Evolutionary conservation across 2,113 vertebrate genomes (phyloP).

Genomic region (Isurus oxyrinchus): DNA sequence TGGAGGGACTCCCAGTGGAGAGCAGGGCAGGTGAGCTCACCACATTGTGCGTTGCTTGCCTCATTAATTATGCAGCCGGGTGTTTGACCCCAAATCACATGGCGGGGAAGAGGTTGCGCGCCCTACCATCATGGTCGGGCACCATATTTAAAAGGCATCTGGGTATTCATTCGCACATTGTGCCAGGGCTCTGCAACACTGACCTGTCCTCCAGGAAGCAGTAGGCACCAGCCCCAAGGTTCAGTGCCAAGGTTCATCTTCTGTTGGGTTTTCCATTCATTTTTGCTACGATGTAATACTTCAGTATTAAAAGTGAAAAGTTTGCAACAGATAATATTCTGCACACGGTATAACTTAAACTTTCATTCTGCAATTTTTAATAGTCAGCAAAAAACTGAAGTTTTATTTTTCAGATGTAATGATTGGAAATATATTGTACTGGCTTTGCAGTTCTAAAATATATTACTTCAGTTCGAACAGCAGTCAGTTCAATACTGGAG

Average conservation of each 20-base stretch:
- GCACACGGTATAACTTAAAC: background rate
- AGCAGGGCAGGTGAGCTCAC: too few relatives aligned
- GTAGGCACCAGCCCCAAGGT: too few relatives aligned
- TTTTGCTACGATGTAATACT: background rate
- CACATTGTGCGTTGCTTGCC: too few relatives aligned
- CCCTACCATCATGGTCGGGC: too few relatives aligned
- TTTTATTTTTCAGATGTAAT: background rate
- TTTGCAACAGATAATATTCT: background rate
- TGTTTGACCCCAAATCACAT: too few relatives aligned
- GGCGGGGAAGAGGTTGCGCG: too few relatives aligned
- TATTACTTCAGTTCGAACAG: background rate
- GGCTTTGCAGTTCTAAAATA: background rate
- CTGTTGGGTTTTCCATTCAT: background rate
- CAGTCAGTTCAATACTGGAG: background rate
- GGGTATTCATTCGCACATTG: too few relatives aligned
- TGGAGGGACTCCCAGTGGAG: too few relatives aligned
- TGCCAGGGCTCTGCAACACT: too few relatives aligned
- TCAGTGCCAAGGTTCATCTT: background rate
- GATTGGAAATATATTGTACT: constrained; percentile 7
- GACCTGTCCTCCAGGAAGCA: too few relatives aligned
- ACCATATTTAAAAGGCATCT: too few relatives aligned
- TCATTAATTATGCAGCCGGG: too few relatives aligned
- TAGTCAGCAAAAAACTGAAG: background rate
- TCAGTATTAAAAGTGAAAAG: background rate
- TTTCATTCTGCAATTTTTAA: background rate